A percentile compares a stretch with the other conserved stretches of the same genome.
phyloP scores from a whole-genome alignment of 1,140 invertebrate genomes.

The Drosophila grimshawi region DNA sequence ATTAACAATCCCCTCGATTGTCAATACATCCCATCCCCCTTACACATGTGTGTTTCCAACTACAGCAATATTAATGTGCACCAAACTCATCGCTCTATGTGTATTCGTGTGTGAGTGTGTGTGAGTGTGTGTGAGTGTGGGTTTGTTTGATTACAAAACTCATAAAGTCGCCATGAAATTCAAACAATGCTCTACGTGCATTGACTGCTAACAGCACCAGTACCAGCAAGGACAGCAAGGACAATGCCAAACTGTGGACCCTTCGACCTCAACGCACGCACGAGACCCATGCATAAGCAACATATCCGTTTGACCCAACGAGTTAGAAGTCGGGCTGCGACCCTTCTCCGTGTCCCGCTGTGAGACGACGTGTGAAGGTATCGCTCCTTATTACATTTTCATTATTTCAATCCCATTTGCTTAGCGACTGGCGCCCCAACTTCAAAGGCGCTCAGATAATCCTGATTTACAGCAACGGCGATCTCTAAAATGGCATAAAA shows the following conservation, averaged over 20 bases:
- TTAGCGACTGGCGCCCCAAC: slow-evolving; percentile 28
- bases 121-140: slow-evolving; percentile 41
- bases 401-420: slow-evolving; percentile 73
- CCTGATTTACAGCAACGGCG: slow-evolving; percentile 58
- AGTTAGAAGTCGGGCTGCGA: slow-evolving; percentile 38
- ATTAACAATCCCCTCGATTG: slow-evolving; percentile 66
- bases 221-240: slow-evolving; percentile 39
- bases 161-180: slow-evolving; percentile 83
- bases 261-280: slow-evolving; percentile 38
- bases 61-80: slow-evolving; percentile 74
- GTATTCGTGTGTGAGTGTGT: slow-evolving; percentile 13
- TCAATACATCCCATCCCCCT: slow-evolving; percentile 49
- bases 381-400: slow-evolving; percentile 72
- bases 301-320: slow-evolving; percentile 73
- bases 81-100: slow-evolving; percentile 19
- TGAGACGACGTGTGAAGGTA: slow-evolving; percentile 57
- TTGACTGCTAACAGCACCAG: slow-evolving; percentile 58
- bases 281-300: slow-evolving; percentile 67
- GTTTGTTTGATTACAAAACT: slow-evolving; percentile 81
- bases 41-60: slow-evolving; percentile 21
- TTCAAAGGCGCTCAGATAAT: slow-evolving; percentile 49
- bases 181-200: slow-evolving; percentile 82
- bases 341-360: neutral
- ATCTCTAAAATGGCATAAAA: neutral
- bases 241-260: slow-evolving; percentile 41